phyloP scores from a whole-genome alignment of 2,113 vertebrate species.

The Seriola quinqueradiata region DNA sequence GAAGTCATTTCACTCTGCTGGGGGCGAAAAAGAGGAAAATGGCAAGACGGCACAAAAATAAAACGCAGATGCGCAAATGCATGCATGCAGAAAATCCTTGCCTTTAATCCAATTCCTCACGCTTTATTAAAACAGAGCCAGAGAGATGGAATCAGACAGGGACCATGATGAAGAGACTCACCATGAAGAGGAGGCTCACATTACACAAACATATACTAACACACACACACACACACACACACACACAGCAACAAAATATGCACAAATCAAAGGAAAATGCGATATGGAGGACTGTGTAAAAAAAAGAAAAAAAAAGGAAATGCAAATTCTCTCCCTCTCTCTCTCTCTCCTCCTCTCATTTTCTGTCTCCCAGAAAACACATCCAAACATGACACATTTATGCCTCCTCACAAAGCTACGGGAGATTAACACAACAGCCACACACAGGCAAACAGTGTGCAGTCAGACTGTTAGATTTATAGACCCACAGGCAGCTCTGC shows the following conservation, averaged over 20 bases:
- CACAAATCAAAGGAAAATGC: constrained; percentile 48
- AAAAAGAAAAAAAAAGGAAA: constrained; percentile 21
- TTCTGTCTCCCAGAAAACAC: constrained; percentile 20
- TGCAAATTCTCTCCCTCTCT: constrained; percentile 28
- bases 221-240: constrained; percentile 14
- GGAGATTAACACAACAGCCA: constrained; percentile 24
- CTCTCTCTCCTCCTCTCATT: constrained; percentile 1
- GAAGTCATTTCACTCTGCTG: constrained; percentile 36
- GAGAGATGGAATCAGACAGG: constrained; percentile 57
- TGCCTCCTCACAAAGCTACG: constrained; percentile 22
- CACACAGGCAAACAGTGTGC: constrained; percentile 4
- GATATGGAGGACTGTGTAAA: constrained; percentile 22
- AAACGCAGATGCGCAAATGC: constrained; percentile 73
- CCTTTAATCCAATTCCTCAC: constrained; percentile 81
- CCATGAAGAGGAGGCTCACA: constrained; percentile 41
- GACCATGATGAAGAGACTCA: constrained; percentile 45
- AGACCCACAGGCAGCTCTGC: background rate
- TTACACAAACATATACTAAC: constrained; percentile 29
- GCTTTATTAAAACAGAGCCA: constrained; percentile 79
- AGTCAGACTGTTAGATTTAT: constrained; percentile 28
- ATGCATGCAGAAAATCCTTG: constrained; percentile 78
- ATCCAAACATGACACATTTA: constrained; percentile 37
- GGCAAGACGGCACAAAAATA: constrained; percentile 66
- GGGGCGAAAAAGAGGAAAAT: constrained; percentile 20
- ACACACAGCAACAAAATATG: background rate